Evolutionary conservation across 37 sponge, comb jelly and placozoan species (phyloP), one percentile per base, ranked within the genome.

Genomic region (Crambe crambe): DNA sequence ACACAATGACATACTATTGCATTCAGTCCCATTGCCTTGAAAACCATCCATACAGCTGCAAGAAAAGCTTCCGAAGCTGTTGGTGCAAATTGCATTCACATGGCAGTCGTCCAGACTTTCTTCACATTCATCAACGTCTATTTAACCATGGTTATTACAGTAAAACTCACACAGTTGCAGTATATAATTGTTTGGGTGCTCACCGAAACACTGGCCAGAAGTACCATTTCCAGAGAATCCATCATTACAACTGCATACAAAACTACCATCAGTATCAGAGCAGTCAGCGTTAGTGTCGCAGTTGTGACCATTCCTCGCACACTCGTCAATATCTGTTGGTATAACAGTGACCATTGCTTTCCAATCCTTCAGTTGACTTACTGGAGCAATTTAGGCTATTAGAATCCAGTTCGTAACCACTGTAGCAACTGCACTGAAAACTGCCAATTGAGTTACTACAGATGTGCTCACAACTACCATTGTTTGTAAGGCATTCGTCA

Each of bases 371-470:
- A 47, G 12, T 47, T 47, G 10, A 65, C 60, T 71, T 58, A 80
- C 81, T 70, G 35, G 81, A 39, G 61, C 81, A 80, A 26, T 68
- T 71, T 2, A 60, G n/a, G 2, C 60, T 43, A 71, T 60, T 57
- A 0, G 23, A 43, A 54, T 83, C 68, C 0, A 73, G 68, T 34
- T 27, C 12, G 38, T 56, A 83, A 17, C 83, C 83, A 68, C 27
- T 2, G 2, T 34, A 18, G 67, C 83, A 83, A 2, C 10, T 22
- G 51, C 78, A 78, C 17, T 20, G 20, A 62, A 76, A 80, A 75
- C 87, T 86, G 37, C 87, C 87, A 75, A 68, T 59, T 57, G 81
- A 79, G 74, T 86, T 86, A 63, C 37, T 63, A 67, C 87, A 86
- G 40, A 21, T 64, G 0, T 73, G 64, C 18, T 42, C 67, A 79